Evolutionary conservation across 2,888 invertebrate genomes (phyloP), one percentile per base, ranked within the genome.

Genomic region (Drepana falcataria): DNA sequence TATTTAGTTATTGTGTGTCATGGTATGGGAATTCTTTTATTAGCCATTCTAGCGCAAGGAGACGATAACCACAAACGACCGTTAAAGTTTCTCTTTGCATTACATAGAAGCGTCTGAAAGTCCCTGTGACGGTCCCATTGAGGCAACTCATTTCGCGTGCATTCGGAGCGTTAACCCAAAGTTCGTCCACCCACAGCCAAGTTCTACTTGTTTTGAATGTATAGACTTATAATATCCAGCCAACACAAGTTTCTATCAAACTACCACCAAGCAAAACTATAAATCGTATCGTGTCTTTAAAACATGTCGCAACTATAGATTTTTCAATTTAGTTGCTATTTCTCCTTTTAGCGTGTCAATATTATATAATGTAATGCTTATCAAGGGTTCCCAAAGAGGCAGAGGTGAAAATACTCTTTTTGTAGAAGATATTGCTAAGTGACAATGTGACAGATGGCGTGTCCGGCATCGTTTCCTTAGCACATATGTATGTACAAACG

Each of bases 61-160:
- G 44, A 44, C 9, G 3, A 35, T 51, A 33, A 40, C 7, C 3
- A 40, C 34, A 2, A 41, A 40, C 21, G 33, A 40, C 33, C 40
- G 40, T 9, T 9, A 37, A 44, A 44, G 44, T 51, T 40, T 41
- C 21, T 48, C 40, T 40, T 40, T 40, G 40, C 41, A 51, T 51
- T 51, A 40, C 9, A 51, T 51, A 9, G 7, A 1, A 41, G 34
- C 40, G 40, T 40, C 40, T 41, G 34, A 51, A 51, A 34, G 37
- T 41, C 51, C 37, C 5, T 37, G 49, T 51, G 35, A 40, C 40
- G 35, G 33, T 51, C 51, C 51, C 51, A 51, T 34, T 40, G 40
- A 40, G 33, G 51, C 51, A 41, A 34, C 40, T 51, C 41, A 51
- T 51, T 51, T 51, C 51, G 41, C 51, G 34, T 51, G 51, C 51